Percentiles rank a stretch among this genome's conserved stretches.
These are phyloP conservation scores for Melanerpes aurifrons DNA, from an alignment of 2,113 vertebrate species.

Conservation along the genomic window DNA sequence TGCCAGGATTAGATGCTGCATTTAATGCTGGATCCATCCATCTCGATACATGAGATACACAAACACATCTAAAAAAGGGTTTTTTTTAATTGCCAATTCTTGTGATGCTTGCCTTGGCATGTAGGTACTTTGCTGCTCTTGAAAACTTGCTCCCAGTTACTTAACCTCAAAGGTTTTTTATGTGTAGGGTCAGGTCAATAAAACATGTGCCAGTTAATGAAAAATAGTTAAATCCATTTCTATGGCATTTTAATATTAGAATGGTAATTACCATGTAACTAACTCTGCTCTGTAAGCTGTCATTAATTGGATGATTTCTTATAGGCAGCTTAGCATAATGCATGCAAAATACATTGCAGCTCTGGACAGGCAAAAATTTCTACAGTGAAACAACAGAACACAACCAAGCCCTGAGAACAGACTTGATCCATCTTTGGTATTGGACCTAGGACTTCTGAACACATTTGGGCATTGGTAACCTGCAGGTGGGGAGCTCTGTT, in stretches of 20 bases:
- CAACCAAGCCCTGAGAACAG: not conserved
- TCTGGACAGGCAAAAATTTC: not conserved
- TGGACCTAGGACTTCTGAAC: not conserved
- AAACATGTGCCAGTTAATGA: not conserved
- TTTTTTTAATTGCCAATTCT: not conserved
- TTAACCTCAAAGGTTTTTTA: not conserved
- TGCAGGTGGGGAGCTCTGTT: not conserved
- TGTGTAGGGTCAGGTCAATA: not conserved
- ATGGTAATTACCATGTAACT: slow-evolving; percentile 15
- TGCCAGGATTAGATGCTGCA: not conserved
- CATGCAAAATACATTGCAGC: slow-evolving; percentile 32
- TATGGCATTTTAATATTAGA: slow-evolving; percentile 36
- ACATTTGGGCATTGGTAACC: accelerated
- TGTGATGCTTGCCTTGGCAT: not conserved
- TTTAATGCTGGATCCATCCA: not conserved
- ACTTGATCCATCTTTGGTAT: not conserved
- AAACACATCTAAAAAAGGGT: not conserved
- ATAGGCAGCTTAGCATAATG: slow-evolving; percentile 48
- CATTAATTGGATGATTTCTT: slow-evolving; percentile 62
- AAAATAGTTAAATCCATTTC: slow-evolving; percentile 36
- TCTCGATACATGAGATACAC: not conserved
- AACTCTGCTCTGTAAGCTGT: slow-evolving; percentile 24
- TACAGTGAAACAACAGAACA: accelerated
- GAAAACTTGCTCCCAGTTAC: not conserved
- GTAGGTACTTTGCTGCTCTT: not conserved